Evolutionary conservation across 2,113 vertebrate species (phyloP).

Genomic region (Chaetops frenatus): DNA sequence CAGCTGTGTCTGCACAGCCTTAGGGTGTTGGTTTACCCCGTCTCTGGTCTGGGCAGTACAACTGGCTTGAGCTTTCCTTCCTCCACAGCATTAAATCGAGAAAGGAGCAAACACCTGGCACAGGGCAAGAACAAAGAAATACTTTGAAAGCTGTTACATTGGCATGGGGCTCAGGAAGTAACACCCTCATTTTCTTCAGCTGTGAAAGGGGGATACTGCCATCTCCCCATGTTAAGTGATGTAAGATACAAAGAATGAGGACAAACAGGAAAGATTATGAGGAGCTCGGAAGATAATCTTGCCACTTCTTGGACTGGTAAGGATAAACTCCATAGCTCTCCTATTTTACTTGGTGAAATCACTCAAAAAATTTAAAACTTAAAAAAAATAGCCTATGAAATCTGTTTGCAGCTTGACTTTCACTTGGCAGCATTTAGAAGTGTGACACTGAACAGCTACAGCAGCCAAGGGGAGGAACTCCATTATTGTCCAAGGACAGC

Average conservation of each 20-base stretch:
- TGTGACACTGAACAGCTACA: fast-evolving
- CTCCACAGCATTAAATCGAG: background rate
- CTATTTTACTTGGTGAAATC: background rate
- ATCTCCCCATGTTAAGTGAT: background rate
- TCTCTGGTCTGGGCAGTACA: background rate
- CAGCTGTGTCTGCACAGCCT: background rate
- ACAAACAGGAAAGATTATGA: background rate
- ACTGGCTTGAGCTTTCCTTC: background rate
- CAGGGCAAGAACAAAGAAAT: background rate
- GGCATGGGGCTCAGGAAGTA: background rate
- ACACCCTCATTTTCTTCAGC: background rate
- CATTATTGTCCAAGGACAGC: background rate
- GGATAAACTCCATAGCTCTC: background rate
- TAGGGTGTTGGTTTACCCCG: background rate
- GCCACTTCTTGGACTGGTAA: background rate
- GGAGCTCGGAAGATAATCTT: background rate
- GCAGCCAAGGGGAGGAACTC: background rate
- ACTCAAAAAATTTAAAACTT: background rate
- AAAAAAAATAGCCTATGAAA: background rate
- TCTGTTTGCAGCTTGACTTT: background rate
- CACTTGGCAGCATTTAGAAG: background rate
- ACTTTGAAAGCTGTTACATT: background rate
- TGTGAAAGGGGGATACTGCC: background rate
- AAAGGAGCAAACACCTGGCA: background rate
- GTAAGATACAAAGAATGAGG: background rate